phyloP scores from a whole-genome alignment of 2,888 invertebrate species.

The Dorcus hopei region DNA sequence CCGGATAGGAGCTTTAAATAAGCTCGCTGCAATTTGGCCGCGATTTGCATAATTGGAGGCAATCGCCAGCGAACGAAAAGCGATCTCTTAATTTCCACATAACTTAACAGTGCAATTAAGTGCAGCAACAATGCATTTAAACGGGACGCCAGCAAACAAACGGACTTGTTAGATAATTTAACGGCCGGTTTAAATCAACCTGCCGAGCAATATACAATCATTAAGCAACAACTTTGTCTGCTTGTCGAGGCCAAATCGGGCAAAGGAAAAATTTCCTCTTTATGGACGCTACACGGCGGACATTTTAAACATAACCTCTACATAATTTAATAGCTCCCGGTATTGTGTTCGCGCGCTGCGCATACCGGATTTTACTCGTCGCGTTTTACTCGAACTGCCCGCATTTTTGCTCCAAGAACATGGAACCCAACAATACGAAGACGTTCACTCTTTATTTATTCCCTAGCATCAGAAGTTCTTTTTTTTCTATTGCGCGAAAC shows the following conservation, averaged over 20 bases:
- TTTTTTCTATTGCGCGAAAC: too few species aligned
- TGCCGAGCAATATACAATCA: conserved; percentile 40
- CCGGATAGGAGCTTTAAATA: too few species aligned
- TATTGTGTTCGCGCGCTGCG: conserved; percentile 29
- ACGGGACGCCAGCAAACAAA: conserved; percentile 29
- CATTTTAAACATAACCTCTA: conserved; percentile 36
- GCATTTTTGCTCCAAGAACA: too few species aligned
- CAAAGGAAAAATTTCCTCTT: conserved; percentile 33
- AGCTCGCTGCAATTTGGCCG: too few species aligned
- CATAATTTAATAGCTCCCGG: conserved; percentile 38
- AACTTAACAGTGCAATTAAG: conserved; percentile 25
- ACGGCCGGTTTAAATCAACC: conserved; percentile 40
- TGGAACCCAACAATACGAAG: too few species aligned
- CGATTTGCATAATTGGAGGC: not conserved
- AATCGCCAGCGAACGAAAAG: not conserved
- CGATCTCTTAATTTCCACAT: not conserved
- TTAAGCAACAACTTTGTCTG: conserved; percentile 39
- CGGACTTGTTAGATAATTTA: conserved; percentile 37
- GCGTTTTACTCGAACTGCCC: not conserved
- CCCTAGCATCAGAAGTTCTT: too few species aligned
- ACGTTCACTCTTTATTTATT: too few species aligned
- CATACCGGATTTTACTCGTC: conserved; percentile 13
- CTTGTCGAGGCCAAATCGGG: conserved; percentile 36
- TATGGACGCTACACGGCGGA: conserved; percentile 31
- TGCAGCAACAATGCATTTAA: conserved; percentile 28